Base-by-base conservation (phyloP, 2,113 vertebrate genomes). In the Tenrec ecaudatus region DNA sequence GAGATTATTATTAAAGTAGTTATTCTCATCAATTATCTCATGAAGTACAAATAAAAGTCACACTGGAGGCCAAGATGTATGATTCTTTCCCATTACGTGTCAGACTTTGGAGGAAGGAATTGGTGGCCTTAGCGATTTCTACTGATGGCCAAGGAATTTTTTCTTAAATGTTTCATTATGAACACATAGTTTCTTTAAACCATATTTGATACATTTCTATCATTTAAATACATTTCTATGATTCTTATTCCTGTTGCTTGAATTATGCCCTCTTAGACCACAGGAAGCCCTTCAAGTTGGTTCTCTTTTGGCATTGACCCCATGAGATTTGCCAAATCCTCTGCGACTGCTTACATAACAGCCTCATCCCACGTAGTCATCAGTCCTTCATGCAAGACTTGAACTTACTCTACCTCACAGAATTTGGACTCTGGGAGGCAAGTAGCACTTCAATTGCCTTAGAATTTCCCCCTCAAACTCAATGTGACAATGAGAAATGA, bases 381-480 rank as follows among this genome's bases (percentile, higher is more conserved):
- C 20, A 82, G 3, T 62, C 76, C 10, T 5, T 57, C 66, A 82
- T 8, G 20, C 15, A 76, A 89, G 40, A 90, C n/a, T 62, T 88
- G 80, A 94, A 80, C 80, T 86, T 92, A 93, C 25, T 93, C 4
- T 33, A 58, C 19, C 25, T 90, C 57, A 87, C 20, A 81, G 86
- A 64, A 88, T 82, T n/a, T 82, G 27, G 33, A 79, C n/a, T 86
- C n/a, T 69, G 68, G 40, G 92, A 95, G 60, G 1, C 40, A 81
- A 6, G 17, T 76, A 90, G 91, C 86, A 58, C 60, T 90, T 89
- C 16, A 33, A 57, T 93, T 92, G 78, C 43, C 83, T 84, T 86
- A 95, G 90, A 93, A 92, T 96, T 84, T 95, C 95, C 80, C 94
- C 83, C 87, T 94, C 22, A 60, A 86, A 78, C 40, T 93, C 22